Evolutionary conservation across 2,888 invertebrate species (phyloP), one percentile per base, ranked within the genome.

Genomic region (Seira sanloemensis): DNA sequence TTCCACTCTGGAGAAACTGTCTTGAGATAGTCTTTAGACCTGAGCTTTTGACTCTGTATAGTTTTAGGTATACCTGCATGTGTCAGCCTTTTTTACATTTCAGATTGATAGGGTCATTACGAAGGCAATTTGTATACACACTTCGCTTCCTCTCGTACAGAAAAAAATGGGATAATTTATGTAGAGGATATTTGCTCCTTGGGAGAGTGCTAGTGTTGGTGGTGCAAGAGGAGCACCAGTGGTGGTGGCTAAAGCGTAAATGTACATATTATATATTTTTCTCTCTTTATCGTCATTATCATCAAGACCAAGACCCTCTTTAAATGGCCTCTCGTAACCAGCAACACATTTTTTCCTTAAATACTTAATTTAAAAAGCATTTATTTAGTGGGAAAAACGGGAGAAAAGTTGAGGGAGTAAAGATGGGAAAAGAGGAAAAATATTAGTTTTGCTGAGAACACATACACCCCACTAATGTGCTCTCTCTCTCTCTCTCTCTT

Each of bases 81-180:
- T 54, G 72, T 54, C 50, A 72, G 71, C 72, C 50, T 18, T 54
- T 73, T 73, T 26, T 23, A 58, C 65, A 66, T 66, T 37, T 58
- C 66, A 75, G 69, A 78, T 78, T 72, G 72, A 78, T 78, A 72
- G 78, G 72, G 65, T 71, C 71, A 78, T 78, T 78, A 72, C 71
- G 37, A 58, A 54, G 58, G 65, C 78, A 72, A 78, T 78, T 78
- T 78, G 78, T 78, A 26, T 72, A 18, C 65, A 37, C 65, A 78
- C 71, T 74, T 18, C 50, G 50, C 50, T 50, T 50, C 12, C 50
- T 50, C n/a, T 50, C 50, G 12, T 18, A 2, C 12, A 18, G 2
- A 50, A 50, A 50, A 37, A 37, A 37, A 50, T n/a, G n/a, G n/a
- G 18, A 37, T 75, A 75, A 75, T 75, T 66, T 75, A 75, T 75